Percentiles rank a stretch among this genome's conserved stretches.
These are phyloP conservation scores for Gobio occitaniae DNA, from an alignment of 2,797 vertebrate species.

Conservation along the genomic window DNA sequence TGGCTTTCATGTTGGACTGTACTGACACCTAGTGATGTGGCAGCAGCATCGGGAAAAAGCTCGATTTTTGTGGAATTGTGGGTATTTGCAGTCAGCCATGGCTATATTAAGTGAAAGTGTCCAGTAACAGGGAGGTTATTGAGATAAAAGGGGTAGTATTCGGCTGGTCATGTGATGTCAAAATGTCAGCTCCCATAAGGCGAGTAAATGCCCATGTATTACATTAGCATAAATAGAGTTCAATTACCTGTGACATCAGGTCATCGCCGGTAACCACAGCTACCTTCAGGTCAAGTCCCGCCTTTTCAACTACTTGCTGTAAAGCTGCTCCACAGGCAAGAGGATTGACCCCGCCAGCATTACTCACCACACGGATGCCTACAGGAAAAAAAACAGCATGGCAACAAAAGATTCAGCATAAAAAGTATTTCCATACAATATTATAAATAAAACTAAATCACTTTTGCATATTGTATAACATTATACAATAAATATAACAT, in stretches of 20 bases:
- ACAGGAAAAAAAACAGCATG: not conserved
- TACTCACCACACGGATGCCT: constrained; percentile 88
- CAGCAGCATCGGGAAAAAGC: not conserved
- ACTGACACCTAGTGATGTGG: constrained; percentile 12
- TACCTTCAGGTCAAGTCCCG: constrained; percentile 84
- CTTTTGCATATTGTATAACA: not conserved
- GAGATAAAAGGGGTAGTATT: not conserved
- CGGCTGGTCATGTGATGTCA: not conserved
- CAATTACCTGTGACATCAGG: constrained; percentile 82
- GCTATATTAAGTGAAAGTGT: not conserved
- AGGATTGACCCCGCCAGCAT: constrained; percentile 87
- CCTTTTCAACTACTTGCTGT: constrained; percentile 81
- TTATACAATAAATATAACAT: not conserved
- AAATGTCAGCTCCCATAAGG: not conserved
- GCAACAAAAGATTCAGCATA: not conserved
- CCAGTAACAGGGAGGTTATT: not conserved
- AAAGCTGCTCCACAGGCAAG: constrained; percentile 83
- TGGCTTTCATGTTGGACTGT: not conserved
- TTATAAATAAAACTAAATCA: not conserved
- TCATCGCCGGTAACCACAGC: constrained; percentile 88
- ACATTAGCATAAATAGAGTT: not conserved
- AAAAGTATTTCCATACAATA: not conserved
- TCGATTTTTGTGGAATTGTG: not conserved
- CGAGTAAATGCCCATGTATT: not conserved
- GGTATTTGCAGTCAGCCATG: not conserved